Percentiles rank a stretch among this genome's conserved stretches.
phyloP scores from a whole-genome alignment of 2,888 invertebrate species.

The Eumacrocentrus americanus region DNA sequence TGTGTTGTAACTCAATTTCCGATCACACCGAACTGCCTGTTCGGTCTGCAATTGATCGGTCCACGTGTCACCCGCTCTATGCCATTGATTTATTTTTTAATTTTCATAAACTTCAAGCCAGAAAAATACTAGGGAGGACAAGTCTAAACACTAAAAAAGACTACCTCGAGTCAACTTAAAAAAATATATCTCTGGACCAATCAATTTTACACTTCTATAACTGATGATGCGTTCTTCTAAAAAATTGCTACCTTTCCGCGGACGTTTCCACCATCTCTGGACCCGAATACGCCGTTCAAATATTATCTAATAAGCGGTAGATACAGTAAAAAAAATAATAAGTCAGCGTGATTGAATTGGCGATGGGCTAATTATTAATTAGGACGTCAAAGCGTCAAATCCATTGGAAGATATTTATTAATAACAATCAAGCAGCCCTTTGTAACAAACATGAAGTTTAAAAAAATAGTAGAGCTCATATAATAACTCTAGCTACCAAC shows the following conservation, averaged over 20 bases:
- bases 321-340: too few relatives aligned
- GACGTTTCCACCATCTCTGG: constrained; percentile 4
- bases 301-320: too few relatives aligned
- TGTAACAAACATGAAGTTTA: background rate
- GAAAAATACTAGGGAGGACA: background rate
- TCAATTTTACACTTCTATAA: constrained; percentile 59
- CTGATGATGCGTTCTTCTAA: constrained; percentile 23
- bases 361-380: constrained; percentile 9
- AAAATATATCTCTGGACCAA: constrained; percentile 56
- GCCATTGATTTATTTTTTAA: background rate
- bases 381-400: constrained; percentile 15
- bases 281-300: background rate
- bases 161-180: constrained; percentile 23
- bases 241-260: background rate
- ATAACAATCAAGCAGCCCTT: constrained; percentile 1
- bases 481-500: constrained; percentile 32
- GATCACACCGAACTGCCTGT: constrained; percentile 6
- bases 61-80: constrained; percentile 1
- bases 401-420: background rate
- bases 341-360: background rate
- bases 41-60: constrained; percentile 6
- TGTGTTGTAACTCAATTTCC: background rate
- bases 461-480: constrained; percentile 12
- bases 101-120: background rate
- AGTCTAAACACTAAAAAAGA: background rate